Evolutionary conservation across 2,797 vertebrate species (phyloP).

Genomic region (Enteromius viviparus): DNA sequence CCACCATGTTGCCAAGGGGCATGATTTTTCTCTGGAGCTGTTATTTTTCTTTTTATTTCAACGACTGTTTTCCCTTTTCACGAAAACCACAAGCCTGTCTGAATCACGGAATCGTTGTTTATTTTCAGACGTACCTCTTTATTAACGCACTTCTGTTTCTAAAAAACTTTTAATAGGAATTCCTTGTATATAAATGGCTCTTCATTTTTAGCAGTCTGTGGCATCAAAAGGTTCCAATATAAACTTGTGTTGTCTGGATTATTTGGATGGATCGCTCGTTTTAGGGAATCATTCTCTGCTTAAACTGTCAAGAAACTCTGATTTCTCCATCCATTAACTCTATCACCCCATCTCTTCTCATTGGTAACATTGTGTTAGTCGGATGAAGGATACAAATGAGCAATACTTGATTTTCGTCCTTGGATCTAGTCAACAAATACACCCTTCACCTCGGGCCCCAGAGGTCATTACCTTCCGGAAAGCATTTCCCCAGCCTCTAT

Average conservation of each 20-base stretch:
- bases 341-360: too few species aligned
- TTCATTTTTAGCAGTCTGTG: too few species aligned
- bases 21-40: conserved; percentile 19
- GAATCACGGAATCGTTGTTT: conserved; percentile 5
- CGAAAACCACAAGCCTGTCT: conserved; percentile 8
- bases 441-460: conserved; percentile 28
- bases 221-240: too few species aligned
- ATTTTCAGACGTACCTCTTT: conserved; percentile 8
- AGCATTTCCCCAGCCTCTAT: conserved; percentile 35
- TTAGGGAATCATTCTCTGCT: neutral
- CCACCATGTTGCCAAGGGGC: conserved; percentile 25
- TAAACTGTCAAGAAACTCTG: too few species aligned
- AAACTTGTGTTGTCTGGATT: too few species aligned
- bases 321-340: too few species aligned
- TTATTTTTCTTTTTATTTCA: conserved; percentile 36
- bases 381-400: neutral
- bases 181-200: too few species aligned
- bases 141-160: neutral
- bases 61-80: neutral
- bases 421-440: conserved; percentile 27
- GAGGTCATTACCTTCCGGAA: conserved; percentile 52
- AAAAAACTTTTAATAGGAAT: too few species aligned
- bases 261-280: too few species aligned
- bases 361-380: neutral
- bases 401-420: neutral